Evolutionary conservation across 2,888 invertebrate genomes (phyloP), one percentile per base, ranked within the genome.

Genomic region (Nesidiocoris tenuis): DNA sequence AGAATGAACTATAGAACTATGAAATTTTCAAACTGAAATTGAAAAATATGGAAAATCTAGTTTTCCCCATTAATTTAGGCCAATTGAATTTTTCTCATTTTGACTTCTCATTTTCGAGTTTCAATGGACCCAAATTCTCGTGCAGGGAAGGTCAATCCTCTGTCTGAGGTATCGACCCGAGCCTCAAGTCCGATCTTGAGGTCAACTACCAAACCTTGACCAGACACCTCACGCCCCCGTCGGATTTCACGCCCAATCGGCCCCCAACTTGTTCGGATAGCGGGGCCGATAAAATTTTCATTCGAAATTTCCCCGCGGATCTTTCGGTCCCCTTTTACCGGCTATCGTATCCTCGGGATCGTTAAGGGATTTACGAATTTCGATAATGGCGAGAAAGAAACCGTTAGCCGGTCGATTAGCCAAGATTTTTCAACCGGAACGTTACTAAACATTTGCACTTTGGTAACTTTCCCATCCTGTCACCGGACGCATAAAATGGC

Each of bases 241-340:
- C 21, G 55, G 67, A 67, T 67, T 67, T 67, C 56, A 67, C 67
- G 67, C 67, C 67, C 67, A 54, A 55, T 67, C 67, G 67, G 39
- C 65, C 19, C 25, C 65, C n/a, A n/a, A 39, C 39, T 55, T 56
- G 56, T 67, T 67, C 55, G 21, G 67, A 67, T 67, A 67, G 19
- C 67, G 21, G 3, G 16, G n/a, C 18, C 19, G 67, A 54, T 56
- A 56, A 67, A 55, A 39, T 65, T 39, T 65, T 65, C 19, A 18
- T 19, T 24, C 16, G 39, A 65, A 65, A 39, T 21, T 67, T 21
- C 12, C 55, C n/a, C 67, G 17, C 56, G 22, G 17, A 19, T 56
- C 22, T 19, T 22, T 18, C 56, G 21, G 55, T 22, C 39, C 55
- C 18, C 56, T 22, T 67, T 67, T 56, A 56, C 39, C 56, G 67